Evolutionary conservation across 2,888 invertebrate species (phyloP), one percentile per base, ranked within the genome.

Genomic region (Epinotia demarniana): DNA sequence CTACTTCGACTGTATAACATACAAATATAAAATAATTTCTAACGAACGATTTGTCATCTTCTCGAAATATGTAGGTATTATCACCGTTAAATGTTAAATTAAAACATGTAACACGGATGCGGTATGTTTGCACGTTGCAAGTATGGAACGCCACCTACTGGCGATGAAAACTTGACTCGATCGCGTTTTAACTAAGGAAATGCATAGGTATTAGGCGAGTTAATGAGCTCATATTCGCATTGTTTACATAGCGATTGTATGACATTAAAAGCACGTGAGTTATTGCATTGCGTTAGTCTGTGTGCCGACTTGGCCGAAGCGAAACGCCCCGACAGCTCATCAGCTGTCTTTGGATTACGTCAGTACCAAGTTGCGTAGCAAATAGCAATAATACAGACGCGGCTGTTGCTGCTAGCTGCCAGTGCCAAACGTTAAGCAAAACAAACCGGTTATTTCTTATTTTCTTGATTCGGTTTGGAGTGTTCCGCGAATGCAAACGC

Each of bases 201-300:
- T 79, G 79, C 79, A 79, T 75, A n/a, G n/a, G n/a, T n/a, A 81
- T 77, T 79, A 75, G 79, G 60, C 79, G 53, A 19, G 68, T 57
- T 53, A 61, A 71, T 72, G 61, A 27, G 71, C 16, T 66, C 60
- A 61, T 63, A 82, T 83, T 61, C 53, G 55, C 72, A 82, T 83
- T 89, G 82, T 89, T 90, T 86, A 84, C 81, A 78, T 79, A 83
- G 80, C 82, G 83, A 87, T 87, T 86, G 81, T 81, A 80, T 81
- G 83, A 83, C 83, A 84, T 83, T 87, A 89, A 90, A 90, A 90
- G 86, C 89, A 89, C 87, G 89, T 89, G 91, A 82, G 82, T 77
- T 84, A 79, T 80, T 86, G 84, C 85, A 81, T 80, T 81, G 78
- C 77, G 81, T 81, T 87, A 90, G 90, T 91, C 86, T 78, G 82